Base-by-base conservation (phyloP, 2,888 invertebrate genomes). In the Acrobasis consociella region DNA sequence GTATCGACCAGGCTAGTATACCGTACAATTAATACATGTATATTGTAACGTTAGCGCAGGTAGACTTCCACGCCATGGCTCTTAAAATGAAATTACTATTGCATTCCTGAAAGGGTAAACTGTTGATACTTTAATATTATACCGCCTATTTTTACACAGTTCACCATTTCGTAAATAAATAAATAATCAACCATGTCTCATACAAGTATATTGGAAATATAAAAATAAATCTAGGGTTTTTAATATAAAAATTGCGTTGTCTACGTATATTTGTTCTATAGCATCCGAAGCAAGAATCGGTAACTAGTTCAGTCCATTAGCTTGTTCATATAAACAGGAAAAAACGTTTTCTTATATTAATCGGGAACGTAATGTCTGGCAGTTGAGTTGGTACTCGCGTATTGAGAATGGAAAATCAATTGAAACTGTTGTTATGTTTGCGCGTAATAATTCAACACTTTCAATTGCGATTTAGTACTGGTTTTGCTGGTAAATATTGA, bases 281-380 rank as follows among this genome's bases (percentile, higher is more conserved):
- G 15, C 16, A 50, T 13, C 56, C n/a, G 42, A 46, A n/a, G 15
- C 38, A 50, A 16, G 13, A 60, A 55, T 62, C 62, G 62, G 55
- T 62, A 62, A 55, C 61, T 49, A 52, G 17, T 37, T 49, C 62
- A 49, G 38, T 37, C 55, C 62, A 62, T 62, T 62, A 55, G 13
- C 16, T 62, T 49, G 62, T 55, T 56, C 50, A 49, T 62, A 56
- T 55, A 31, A 7, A 55, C 16, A 62, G n/a, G 51, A 53, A 42
- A 56, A 46, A 61, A 62, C 49, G 55, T 62, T 50, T 50, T 59
- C 46, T 16, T 9, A 39, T 16, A 17, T 60, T 60, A 60, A 58
- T 49, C 5, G 58, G 22, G 22, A n/a, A 59, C 10, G 59, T 15
- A 60, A 50, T 50, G 37, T 17, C 16, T 37, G 37, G 11, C 50